Evolutionary conservation across 2,797 vertebrate genomes (phyloP), one percentile per base, ranked within the genome.

Genomic region (Monodelphis domestica): DNA sequence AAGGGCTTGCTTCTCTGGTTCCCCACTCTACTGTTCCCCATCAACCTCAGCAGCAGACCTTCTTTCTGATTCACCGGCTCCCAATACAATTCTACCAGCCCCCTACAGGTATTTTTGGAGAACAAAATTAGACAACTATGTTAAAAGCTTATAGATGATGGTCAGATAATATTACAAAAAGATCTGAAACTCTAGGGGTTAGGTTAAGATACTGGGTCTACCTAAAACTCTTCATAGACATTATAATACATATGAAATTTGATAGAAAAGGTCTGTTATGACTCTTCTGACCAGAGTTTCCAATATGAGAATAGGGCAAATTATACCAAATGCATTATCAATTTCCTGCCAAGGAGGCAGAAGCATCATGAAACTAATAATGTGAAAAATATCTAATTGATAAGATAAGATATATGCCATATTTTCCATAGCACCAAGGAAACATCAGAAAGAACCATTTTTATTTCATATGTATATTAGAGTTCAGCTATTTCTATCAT

Each of bases 211-310:
- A n/a, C n/a, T n/a, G n/a, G 3, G 17, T 45, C 38, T 45, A 78
- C 21, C 38, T 78, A 45, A 38, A 84, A 50, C 70, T 84, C 70
- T 45, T 30, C 38, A 84, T 26, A 84, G 38, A 26, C 45, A 2
- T 50, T 84, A n/a, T 45, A 50, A 84, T 1, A 38, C 84, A 50
- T 1, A 84, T 38, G 38, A 50, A 78, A 38, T 45, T n/a, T 78
- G 63, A 78, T 5, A 28, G 2, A 57, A 88, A 28, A 51, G 38
- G 50, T 95, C 92, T n/a, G 28, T 89, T 93, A 89, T 55, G 63
- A 91, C 59, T 12, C 93, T 55, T 15, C 89, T 84, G 89, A 93
- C 96, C 53, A 89, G 93, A 92, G 17, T 91, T 95, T 95, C 30
- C 91, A 59, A 14, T 26, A 92, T 93, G 84, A 55, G 21, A 4